Evolutionary conservation across 2,797 vertebrate species (phyloP), one percentile per base, ranked within the genome.

Genomic region (Schizothorax lantsangensis): DNA sequence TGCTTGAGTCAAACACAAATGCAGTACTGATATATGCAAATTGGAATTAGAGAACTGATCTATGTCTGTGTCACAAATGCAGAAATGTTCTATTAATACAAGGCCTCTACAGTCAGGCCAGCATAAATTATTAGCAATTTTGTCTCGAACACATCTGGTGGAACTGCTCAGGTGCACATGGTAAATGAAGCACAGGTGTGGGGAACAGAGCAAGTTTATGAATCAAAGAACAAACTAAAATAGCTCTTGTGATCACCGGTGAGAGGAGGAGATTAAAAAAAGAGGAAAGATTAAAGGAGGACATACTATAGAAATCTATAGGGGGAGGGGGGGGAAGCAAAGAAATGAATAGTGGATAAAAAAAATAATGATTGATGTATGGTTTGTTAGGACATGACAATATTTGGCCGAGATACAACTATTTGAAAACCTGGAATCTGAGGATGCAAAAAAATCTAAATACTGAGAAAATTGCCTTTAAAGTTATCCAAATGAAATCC

Each of bases 181-280:
- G 89, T 93, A 94, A 95, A 95, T 95, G 94, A 93, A 95, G 92
- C 93, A 83, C 95, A 96, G 95, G 95, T 96, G 95, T 90, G 92
- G 89, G 84, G 86, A 88, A 79, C 83, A 64, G 54, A 81, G 85
- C 87, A 19, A 52, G 89, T 88, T 84, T 88, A 91, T 91, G 90
- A 91, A 90, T 89, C 89, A 91, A 87, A 86, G 78, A 86, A 81
- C 69, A 86, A 86, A 88, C 88, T 9, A 89, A 87, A 89, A 88
- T 87, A 90, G 85, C 88, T 86, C 72, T 73, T 79, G 79, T 88
- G 87, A 88, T 84, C 82, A 73, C 81, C 54, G 23, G 66, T 75
- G 81, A 75, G 81, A 86, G 83, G 26, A 75, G 47, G 17, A 85
- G 72, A 90, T 74, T 15, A 57, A 87, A 89, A 81, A 26, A 23